These are phyloP conservation scores for Mycogona germanica DNA, from an alignment of 2,888 invertebrate genomes.

Conservation along the genomic window DNA sequence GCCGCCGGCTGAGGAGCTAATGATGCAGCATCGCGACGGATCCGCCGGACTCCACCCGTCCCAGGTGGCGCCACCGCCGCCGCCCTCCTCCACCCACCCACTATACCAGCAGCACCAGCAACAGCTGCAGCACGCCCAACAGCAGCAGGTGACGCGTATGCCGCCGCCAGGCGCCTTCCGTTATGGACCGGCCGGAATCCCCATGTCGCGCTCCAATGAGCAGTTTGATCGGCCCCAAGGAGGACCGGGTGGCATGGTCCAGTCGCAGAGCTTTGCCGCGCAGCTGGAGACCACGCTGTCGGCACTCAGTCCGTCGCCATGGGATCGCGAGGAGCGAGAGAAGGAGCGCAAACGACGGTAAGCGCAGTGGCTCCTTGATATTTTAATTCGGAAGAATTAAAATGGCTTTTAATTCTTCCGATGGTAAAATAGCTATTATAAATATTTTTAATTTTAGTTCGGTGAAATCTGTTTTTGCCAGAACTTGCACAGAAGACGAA, in stretches of 20 bases:
- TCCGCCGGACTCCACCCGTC: constrained; percentile 33
- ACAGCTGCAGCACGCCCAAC: background rate
- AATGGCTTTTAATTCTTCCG: too few species aligned
- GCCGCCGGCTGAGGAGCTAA: constrained; percentile 31
- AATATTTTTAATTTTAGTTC: background rate
- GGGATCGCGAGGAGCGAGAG: constrained; percentile 89
- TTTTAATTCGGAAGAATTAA: too few species aligned
- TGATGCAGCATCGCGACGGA: background rate
- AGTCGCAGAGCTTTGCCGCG: constrained; percentile 15
- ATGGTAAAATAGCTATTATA: too few species aligned
- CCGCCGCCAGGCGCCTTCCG: constrained; percentile 1
- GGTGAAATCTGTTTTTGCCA: background rate
- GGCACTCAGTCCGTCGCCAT: constrained; percentile 40
- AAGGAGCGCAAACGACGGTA: constrained; percentile 40
- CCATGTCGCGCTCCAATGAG: constrained; percentile 11
- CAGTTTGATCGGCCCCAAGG: constrained; percentile 14
- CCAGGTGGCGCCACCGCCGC: constrained; percentile 48
- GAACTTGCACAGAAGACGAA: too few species aligned
- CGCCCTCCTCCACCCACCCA: constrained; percentile 58
- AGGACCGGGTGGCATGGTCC: background rate
- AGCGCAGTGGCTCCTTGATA: too few species aligned
- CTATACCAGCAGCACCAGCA: constrained; percentile 35
- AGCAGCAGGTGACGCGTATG: background rate
- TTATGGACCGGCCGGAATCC: constrained; percentile 2
- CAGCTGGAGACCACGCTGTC: constrained; percentile 22